These are phyloP conservation scores for Noctilio leporinus DNA, from an alignment of 2,113 vertebrate genomes.

Conservation along the genomic window DNA sequence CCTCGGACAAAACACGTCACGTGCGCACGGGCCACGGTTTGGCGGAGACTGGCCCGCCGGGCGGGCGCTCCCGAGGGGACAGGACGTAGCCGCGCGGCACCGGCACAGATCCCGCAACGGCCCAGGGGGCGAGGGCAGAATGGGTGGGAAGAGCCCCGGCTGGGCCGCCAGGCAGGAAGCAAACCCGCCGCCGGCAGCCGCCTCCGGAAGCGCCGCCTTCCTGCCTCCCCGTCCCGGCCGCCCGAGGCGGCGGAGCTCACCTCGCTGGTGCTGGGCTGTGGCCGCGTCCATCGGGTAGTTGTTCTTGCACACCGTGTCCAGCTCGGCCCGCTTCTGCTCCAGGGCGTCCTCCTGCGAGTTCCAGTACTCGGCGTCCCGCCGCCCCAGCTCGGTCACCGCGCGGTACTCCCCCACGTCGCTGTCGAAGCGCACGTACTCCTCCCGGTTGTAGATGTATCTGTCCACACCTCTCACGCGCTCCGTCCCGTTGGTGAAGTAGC, in stretches of 20 bases:
- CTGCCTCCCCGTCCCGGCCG: accelerated
- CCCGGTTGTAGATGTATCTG: not conserved
- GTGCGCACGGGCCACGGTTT: too few relatives aligned
- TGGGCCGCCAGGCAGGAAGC: too few relatives aligned
- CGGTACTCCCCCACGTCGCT: not conserved
- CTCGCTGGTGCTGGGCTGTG: accelerated
- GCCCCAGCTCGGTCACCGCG: not conserved
- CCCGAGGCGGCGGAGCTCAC: not conserved
- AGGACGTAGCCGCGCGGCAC: not conserved
- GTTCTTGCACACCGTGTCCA: slow-evolving; percentile 24
- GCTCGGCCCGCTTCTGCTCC: accelerated
- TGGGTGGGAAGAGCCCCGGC: accelerated
- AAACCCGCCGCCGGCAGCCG: not conserved
- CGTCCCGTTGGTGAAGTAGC: slow-evolving; percentile 49
- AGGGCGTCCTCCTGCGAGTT: not conserved
- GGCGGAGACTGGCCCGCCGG: accelerated
- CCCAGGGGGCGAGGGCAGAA: accelerated
- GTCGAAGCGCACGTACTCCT: not conserved
- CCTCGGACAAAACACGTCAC: accelerated
- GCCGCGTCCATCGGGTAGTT: accelerated
- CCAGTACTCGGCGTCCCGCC: accelerated
- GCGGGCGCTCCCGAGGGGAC: not conserved
- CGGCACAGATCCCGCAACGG: accelerated
- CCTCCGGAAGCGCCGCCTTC: accelerated
- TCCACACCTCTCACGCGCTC: accelerated